These are phyloP conservation scores for Podabrus alpinus DNA, from an alignment of 2,888 invertebrate genomes.

Conservation along the genomic window DNA sequence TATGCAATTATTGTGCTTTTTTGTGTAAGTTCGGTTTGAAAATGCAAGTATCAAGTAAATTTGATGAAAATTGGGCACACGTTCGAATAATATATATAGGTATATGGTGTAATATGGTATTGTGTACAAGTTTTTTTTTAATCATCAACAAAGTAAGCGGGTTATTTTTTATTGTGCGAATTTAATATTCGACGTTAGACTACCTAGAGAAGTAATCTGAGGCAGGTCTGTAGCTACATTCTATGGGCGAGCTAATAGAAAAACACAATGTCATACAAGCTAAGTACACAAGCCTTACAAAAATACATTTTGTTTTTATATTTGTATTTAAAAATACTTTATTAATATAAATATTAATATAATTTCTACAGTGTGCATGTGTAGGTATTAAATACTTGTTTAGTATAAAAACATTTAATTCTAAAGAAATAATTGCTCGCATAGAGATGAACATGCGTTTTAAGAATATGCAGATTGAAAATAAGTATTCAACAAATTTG, in stretches of 20 bases:
- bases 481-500: neutral
- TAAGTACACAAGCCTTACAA: slow-evolving; percentile 47
- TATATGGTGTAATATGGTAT: neutral
- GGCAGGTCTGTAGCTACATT: slow-evolving; percentile 57
- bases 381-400: neutral
- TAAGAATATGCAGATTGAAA: neutral
- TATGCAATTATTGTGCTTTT: neutral
- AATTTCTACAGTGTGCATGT: neutral
- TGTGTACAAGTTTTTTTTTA: neutral
- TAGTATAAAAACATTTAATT: neutral
- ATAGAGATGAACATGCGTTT: slow-evolving; percentile 9
- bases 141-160: slow-evolving; percentile 46
- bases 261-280: slow-evolving; percentile 46
- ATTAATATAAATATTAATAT: neutral
- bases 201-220: slow-evolving; percentile 35
- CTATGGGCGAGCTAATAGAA: slow-evolving; percentile 52
- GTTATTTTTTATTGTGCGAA: slow-evolving; percentile 40
- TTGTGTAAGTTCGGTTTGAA: neutral
- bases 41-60: neutral
- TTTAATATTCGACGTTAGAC: slow-evolving; percentile 19
- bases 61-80: neutral
- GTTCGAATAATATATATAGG: neutral
- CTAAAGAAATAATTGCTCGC: slow-evolving; percentile 5
- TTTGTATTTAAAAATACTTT: slow-evolving; percentile 6
- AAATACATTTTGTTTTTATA: neutral